phyloP scores from a whole-genome alignment of 2,113 vertebrate species.

The Tachysurus vachellii region DNA sequence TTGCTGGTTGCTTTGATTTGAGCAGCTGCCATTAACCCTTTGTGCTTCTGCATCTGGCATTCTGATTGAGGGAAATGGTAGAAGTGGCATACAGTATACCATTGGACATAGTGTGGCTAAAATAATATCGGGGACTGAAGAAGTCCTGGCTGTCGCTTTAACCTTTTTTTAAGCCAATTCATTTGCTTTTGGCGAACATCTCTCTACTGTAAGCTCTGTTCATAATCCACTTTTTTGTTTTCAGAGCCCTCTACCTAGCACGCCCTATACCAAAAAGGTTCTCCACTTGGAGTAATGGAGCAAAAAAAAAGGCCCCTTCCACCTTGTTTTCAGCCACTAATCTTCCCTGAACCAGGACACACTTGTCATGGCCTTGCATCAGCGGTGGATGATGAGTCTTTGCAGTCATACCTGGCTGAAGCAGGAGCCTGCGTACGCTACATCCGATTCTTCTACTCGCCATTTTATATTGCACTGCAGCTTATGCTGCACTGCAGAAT shows the following conservation, averaged over 20 bases:
- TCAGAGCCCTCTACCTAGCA: conserved; percentile 20
- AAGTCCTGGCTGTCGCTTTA: background rate
- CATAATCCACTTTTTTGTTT: conserved; percentile 48
- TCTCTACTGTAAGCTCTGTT: conserved; percentile 47
- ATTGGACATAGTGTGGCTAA: background rate
- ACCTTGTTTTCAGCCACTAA: conserved; percentile 42
- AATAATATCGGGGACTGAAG: background rate
- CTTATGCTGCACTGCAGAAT: conserved; percentile 22
- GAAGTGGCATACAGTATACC: background rate
- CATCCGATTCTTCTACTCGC: conserved; percentile 3
- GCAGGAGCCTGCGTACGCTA: conserved; percentile 10
- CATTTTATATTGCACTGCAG: conserved; percentile 19
- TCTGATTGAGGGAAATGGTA: background rate
- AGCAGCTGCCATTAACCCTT: background rate
- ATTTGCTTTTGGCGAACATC: conserved; percentile 41
- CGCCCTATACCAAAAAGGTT: background rate
- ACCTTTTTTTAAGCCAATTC: conserved; percentile 11
- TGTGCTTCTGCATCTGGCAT: conserved; percentile 23
- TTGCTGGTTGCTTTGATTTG: background rate
- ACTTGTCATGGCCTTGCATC: conserved; percentile 45
- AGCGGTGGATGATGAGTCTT: conserved; percentile 51
- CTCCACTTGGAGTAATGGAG: conserved; percentile 21
- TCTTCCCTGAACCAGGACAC: conserved; percentile 40
- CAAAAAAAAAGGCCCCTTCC: conserved; percentile 31
- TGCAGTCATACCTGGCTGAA: conserved; percentile 29